Base-by-base conservation (phyloP, 92 coral and sea anemone genomes). In the Zoanthus solanderi region DNA sequence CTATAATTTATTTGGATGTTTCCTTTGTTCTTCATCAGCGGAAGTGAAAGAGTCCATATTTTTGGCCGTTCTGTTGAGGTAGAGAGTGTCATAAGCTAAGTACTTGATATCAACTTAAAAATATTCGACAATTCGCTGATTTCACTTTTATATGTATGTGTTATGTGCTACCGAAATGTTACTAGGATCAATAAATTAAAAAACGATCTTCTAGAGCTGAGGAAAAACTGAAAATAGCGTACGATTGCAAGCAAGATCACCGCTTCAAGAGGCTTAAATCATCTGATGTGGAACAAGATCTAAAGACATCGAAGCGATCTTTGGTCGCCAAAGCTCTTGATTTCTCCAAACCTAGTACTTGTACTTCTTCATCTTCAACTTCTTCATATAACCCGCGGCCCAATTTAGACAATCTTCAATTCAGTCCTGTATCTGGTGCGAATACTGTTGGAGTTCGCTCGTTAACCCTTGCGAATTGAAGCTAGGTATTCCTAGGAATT, bases 301-400 rank as follows among this genome's bases (percentile, higher is more conserved):
- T 60, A 18, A 60, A 0, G 66, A 60, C 56, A 42, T 42, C 48
- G 78, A 73, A 73, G 78, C 78, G 56, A 73, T 73, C 78, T 73
- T 73, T 73, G 78, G 56, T 56, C 56, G 78, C 78, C 56, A 73
- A 44, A 73, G 78, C 56, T 37, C 78, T 73, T 14, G 44, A 72
- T 72, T 72, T 37, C 76, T 72, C 76, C 52, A 72, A 72, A 72
- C 72, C 72, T 67, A 72, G 28, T 52, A 72, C 18, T 72, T 34
- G 47, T 32, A 34, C 72, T 67, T 67, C 72, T 67, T 67, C 37
- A 10, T 23, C 72, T 67, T 30, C 37, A 0, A 67, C 18, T 5
- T 67, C 9, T 67, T 67, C 37, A 18, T 67, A n/a, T 10, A 67
- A 23, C 9, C 72, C 42, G 42, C 14, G 3, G 11, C 37, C 72